A percentile compares a stretch with the other conserved stretches of the same genome.
Conservation (phyloP, 2,888 invertebrate species). For the Willowsia nigromaculata region DNA sequence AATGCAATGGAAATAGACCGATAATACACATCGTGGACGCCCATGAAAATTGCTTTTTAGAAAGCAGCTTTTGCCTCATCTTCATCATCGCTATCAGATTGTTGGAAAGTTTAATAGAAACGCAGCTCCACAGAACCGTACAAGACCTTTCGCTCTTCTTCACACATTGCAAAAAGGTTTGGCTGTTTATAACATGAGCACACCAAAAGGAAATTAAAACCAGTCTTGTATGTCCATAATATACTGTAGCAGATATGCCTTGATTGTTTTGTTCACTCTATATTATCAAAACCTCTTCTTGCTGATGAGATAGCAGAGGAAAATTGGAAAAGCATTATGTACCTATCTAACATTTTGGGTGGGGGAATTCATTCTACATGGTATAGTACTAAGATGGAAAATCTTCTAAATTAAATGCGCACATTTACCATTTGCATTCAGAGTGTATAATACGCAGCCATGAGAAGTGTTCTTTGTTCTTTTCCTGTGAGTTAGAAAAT, state of each 20-base stretch:
- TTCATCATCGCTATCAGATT: background rate
- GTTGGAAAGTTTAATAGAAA: background rate
- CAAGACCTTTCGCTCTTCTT: no score
- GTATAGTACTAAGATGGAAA: background rate
- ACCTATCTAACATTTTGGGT: background rate
- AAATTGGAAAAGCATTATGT: slow-evolving; percentile 24
- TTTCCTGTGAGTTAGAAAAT: slow-evolving; percentile 39
- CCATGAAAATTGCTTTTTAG: slow-evolving; percentile 5
- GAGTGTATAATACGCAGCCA: background rate
- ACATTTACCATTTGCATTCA: background rate
- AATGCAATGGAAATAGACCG: background rate
- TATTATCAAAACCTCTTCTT: background rate
- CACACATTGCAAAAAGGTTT: no score
- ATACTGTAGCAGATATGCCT: background rate
- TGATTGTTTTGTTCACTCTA: background rate
- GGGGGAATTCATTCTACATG: no score
- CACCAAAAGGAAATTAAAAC: slow-evolving; percentile 8
- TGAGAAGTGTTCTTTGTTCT: slow-evolving; percentile 23
- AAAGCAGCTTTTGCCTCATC: background rate
- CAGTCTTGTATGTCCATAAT: background rate
- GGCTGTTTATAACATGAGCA: background rate
- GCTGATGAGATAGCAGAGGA: background rate
- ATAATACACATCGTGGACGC: background rate
- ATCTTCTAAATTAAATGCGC: background rate
- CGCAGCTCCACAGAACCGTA: no score